A percentile compares a stretch with the other conserved stretches of the same genome.
These are phyloP conservation scores for Enteromius anoplus DNA, from an alignment of 2,797 vertebrate genomes.

Conservation along the genomic window DNA sequence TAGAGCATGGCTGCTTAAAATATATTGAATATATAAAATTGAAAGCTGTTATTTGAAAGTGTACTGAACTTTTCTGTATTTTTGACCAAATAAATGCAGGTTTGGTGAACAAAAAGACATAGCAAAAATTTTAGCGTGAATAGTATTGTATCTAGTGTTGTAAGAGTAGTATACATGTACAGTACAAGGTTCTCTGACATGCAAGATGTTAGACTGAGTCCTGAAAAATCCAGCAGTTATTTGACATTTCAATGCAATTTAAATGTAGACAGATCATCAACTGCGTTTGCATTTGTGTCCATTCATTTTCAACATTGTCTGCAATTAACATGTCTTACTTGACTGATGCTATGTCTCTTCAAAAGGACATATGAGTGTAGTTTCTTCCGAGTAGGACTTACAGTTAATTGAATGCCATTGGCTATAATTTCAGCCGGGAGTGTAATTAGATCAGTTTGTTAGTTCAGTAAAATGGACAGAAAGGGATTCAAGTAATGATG, in stretches of 20 bases:
- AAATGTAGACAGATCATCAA: not conserved
- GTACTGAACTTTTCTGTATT: no score
- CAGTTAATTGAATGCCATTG: constrained; percentile 1
- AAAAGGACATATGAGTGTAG: constrained; percentile 20
- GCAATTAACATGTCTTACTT: constrained; percentile 10
- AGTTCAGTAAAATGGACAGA: constrained; percentile 3
- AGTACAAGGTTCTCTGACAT: not conserved
- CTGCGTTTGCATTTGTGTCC: not conserved
- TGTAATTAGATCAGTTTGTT: constrained; percentile 24
- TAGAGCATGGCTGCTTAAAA: not conserved
- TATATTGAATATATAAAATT: not conserved
- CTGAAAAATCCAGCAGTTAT: not conserved
- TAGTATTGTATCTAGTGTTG: not conserved
- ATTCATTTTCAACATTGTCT: constrained; percentile 8
- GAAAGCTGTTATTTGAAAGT: not conserved
- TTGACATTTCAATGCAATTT: not conserved
- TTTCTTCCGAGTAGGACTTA: constrained; percentile 2
- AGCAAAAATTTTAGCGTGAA: not conserved
- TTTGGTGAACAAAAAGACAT: not conserved
- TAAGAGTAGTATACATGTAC: no score
- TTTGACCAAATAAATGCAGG: not conserved
- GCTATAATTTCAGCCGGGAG: constrained; percentile 10
- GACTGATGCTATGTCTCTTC: not conserved
- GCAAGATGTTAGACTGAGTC: not conserved
- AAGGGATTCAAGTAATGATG: not conserved